Conservation (phyloP, 2,888 invertebrate genomes). For the Epinotia brunnichana region DNA sequence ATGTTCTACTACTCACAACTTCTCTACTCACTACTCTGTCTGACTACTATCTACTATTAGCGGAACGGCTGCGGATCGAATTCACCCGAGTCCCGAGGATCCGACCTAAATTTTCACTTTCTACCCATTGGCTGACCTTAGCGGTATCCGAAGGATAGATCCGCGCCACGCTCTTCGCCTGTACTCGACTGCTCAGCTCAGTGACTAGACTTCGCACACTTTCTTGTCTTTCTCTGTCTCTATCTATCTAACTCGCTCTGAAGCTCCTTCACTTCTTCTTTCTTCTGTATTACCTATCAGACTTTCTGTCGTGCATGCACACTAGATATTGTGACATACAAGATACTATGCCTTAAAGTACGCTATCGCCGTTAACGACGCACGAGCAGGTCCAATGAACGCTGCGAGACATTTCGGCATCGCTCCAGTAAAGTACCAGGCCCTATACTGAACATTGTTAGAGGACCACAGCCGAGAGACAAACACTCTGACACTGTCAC, state of each 20-base stretch:
- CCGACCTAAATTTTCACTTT: conserved; percentile 61
- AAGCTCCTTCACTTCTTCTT: conserved; percentile 79
- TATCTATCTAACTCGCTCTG: conserved; percentile 80
- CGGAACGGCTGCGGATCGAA: conserved; percentile 76
- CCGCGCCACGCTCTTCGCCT: conserved; percentile 73
- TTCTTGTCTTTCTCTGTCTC: conserved; percentile 77
- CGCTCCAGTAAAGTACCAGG: conserved; percentile 67
- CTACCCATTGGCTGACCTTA: conserved; percentile 55
- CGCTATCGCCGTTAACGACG: conserved; percentile 74
- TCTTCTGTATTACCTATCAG: conserved; percentile 80
- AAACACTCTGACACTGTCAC: conserved; percentile 74
- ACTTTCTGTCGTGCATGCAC: conserved; percentile 82
- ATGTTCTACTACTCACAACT: conserved; percentile 81
- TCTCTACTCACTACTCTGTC: conserved; percentile 79
- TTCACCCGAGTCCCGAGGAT: conserved; percentile 73
- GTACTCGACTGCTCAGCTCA: conserved; percentile 77
- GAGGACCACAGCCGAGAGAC: conserved; percentile 73
- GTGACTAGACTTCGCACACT: conserved; percentile 79
- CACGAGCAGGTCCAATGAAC: conserved; percentile 73
- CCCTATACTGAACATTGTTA: conserved; percentile 65
- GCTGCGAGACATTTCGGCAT: conserved; percentile 70
- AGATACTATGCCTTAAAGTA: conserved; percentile 77
- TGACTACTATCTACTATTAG: conserved; percentile 78
- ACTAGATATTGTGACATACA: conserved; percentile 83
- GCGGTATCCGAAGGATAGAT: conserved; percentile 73